Base-by-base conservation (phyloP, 2,888 invertebrate genomes). In the Gryllus longicercus region DNA sequence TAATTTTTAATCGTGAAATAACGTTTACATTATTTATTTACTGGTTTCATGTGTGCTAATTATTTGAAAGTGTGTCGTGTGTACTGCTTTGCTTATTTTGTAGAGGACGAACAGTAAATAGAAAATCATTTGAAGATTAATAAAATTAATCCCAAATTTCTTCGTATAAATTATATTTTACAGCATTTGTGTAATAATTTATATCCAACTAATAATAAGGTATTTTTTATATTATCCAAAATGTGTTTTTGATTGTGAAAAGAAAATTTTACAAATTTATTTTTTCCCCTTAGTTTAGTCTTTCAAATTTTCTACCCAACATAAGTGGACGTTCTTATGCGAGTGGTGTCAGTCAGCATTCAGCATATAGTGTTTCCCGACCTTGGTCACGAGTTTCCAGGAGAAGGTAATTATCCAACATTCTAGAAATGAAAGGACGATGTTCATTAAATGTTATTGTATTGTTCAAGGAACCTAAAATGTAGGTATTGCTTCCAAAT, bases 261-360 rank as follows among this genome's bases (percentile, higher is more conserved):
- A 63, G 4, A 16, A 18, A 63, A 11, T 5, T 63, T 18, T n/a
- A 63, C 63, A 63, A n/a, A n/a, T 8, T 63, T 0, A 1, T 63
- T 63, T 78, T 77, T 75, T 51, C 80, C 80, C 79, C 83, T 83
- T 87, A 91, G 91, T 89, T 89, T 85, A 90, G 89, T 85, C 87
- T 90, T 85, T 88, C 90, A 84, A 89, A 90, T 87, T 90, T 90
- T 86, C 89, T 89, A 85, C 89, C 88, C 85, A 90, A 90, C 87
- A 87, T 90, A 85, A 91, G 91, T 87, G 90, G 90, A 84, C 89
- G 90, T 85, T 91, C 91, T 83, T 90, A 90, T 87, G 86, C 88
- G 82, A 91, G 91, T 86, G 87, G 89, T 83, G 88, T 88, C 83
- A 91, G 91, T 85, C 90, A 89, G 86, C 90, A 90, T 86, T 91